Base-by-base conservation (phyloP, 2,113 vertebrate species). In the Struthio camelus region DNA sequence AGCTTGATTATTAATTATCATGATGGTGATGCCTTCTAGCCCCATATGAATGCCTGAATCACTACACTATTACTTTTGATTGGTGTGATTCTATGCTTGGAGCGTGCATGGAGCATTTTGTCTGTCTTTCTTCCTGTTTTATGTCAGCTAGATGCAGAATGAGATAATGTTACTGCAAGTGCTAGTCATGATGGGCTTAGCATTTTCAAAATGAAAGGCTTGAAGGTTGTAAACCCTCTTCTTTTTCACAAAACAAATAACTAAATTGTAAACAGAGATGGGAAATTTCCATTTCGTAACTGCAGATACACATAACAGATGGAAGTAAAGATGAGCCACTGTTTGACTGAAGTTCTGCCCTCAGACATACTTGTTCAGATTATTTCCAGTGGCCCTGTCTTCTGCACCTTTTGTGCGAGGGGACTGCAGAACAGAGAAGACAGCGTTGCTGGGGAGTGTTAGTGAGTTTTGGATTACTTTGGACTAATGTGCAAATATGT, bases 41-140 rank as follows among this genome's bases (percentile, higher is more conserved):
- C 51, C 10, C 34, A 10, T 0, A 0, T 30, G 24, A 50, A 6
- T 59, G 12, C 28, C 9, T 42, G 20, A 84, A 78, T 24, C 10
- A 46, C 6, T 12, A 2, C 54, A 40, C 44, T 69, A 20, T 7
- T 71, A 9, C 5, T 76, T 91, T 73, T 69, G 42, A 20, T 53
- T 80, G 17, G 9, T 50, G 72, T 42, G 72, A 10, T 5, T 53
- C 16, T 56, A 54, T 44, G 56, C 3, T 36, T 0, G 0, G 4
- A 28, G 6, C 23, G 34, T 34, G 4, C 4, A n/a, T 10, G 2
- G 30, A 88, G 3, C 0, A 0, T 59, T 89, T 80, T 44, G 5
- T 28, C 40, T 50, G 6, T 28, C 44, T 50, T 3, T 61, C 19
- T 64, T 6, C 53, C 58, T 89, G 62, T 48, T 23, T 53, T 13